Evolutionary conservation across 2,888 invertebrate genomes (phyloP), one percentile per base, ranked within the genome.

Genomic region (Drosophila falleni): DNA sequence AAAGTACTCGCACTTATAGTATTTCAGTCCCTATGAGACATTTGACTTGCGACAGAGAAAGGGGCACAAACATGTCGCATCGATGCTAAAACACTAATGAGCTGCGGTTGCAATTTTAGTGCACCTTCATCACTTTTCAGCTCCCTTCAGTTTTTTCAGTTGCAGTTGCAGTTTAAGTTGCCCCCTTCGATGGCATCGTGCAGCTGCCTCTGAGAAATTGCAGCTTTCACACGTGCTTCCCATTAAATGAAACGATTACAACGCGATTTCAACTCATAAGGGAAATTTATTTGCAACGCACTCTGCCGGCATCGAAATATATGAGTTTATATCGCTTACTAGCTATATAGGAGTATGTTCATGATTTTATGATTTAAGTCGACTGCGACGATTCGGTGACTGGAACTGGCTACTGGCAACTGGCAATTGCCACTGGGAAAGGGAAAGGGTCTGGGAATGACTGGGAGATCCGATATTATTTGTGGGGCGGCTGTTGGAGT

Each of bases 201-300:
- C 26, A 49, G 64, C 55, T 71, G 64, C 41, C 53, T 56, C 72
- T 78, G 81, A 74, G 74, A 78, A 84, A 89, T 80, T 85, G 80
- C 78, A 80, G 75, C 77, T 86, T 88, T 90, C 90, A 90, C 90
- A 90, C 91, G 90, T 90, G 90, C 89, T 91, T 89, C 90, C 91
- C 89, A 91, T 90, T 90, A 90, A 90, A 87, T 80, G 83, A 71
- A 87, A 81, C 89, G 90, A 89, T 90, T 88, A 90, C 90, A 80
- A 65, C 71, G 82, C 82, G 81, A 87, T 89, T 83, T 77, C 69
- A 65, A 80, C 78, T 87, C 87, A 85, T 83, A 91, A 91, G 76
- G 87, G 81, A 90, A 90, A 91, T 91, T 90, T 91, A 90, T 90
- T 90, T 89, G 81, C 84, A 73, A 60, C 69, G 67, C 60, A 59